Evolutionary conservation across 2,797 vertebrate genomes (phyloP), one percentile per base, ranked within the genome.

Genomic region (Acanthopagrus latus): DNA sequence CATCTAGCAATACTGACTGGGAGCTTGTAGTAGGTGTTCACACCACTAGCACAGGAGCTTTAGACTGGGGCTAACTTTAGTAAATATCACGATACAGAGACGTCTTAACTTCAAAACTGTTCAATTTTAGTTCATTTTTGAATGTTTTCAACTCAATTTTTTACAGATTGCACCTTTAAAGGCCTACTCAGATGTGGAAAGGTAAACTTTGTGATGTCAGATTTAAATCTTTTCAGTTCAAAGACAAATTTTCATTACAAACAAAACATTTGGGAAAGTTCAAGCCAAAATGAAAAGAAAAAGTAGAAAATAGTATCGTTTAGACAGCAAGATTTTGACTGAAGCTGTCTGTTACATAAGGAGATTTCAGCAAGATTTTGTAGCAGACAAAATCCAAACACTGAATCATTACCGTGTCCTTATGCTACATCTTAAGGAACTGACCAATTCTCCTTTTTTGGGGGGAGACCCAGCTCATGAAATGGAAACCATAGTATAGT

Each of bases 401-500:
- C n/a, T 62, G 33, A 47, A 29, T 62, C 25, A 29, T 73, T 58
- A 41, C 21, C 47, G 29, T 72, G 21, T 64, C 23, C 46, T 51
- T 21, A 7, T 59, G 27, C 11, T 10, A 72, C 33, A 70, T 67
- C 60, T 41, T 46, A 38, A 70, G 9, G 0, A 2, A 6, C 38
- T 41, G 52, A 50, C 13, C 56, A 51, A 44, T 44, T 62, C 17
- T 11, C 10, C 11, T 57, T 47, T 33, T 43, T 21, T 47, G 2
- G 4, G 4, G 4, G 6, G n/a, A 64, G 47, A 23, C 41, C 17
- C 48, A 46, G 65, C 64, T 62, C 65, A 27, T 27, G 17, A 64
- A 63, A 65, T 58, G 25, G 70, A 57, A 57, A 43, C 44, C 73
- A 65, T n/a, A 52, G 63, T 29, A 67, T 13, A 51, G 71, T 71